Evolutionary conservation across 2,797 vertebrate species (phyloP), one percentile per base, ranked within the genome.

Genomic region (Leuciscus waleckii): DNA sequence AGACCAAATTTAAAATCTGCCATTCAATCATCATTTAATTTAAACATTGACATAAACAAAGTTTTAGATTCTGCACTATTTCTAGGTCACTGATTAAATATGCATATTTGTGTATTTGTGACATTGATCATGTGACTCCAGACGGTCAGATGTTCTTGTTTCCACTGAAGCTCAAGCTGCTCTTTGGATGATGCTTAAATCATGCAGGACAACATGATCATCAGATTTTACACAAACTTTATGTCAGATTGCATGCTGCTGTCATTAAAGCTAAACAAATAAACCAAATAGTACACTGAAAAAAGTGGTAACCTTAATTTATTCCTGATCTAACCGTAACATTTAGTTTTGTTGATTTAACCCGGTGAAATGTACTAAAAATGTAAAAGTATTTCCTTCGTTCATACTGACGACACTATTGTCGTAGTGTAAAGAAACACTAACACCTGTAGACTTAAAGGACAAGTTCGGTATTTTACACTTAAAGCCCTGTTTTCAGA

Each of bases 131-230:
- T 35, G 78, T 80, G 78, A 80, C 43, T 46, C 7, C 61, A 41
- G 61, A 43, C 5, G 65, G 78, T 49, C 78, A 67, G 61, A 79
- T 79, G 63, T 56, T 76, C 21, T 76, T 37, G 51, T 80, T 67
- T 80, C 54, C 41, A 35, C 29, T 9, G 63, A 35, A 67, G 26
- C 61, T 51, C 63, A 35, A 67, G 78, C 32, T 83, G 29, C 69
- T 82, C 26, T 61, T 73, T 63, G 19, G n/a, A 74, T 32, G 37
- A 65, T 54, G 49, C 63, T 39, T 7, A 56, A 21, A 41, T n/a
- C 67, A 7, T 26, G 32, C n/a, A 32, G 17, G 73, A 75, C 7
- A 49, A 19, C 49, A 32, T 29, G 7, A 75, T 35, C 29, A 23
- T 75, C 26, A 32, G 29, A 49, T 75, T 23, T 75, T 14, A 23